A percentile compares a stretch with the other conserved stretches of the same genome.
These are phyloP conservation scores for Calonectris borealis DNA, from an alignment of 2,113 vertebrate species.

Conservation along the genomic window DNA sequence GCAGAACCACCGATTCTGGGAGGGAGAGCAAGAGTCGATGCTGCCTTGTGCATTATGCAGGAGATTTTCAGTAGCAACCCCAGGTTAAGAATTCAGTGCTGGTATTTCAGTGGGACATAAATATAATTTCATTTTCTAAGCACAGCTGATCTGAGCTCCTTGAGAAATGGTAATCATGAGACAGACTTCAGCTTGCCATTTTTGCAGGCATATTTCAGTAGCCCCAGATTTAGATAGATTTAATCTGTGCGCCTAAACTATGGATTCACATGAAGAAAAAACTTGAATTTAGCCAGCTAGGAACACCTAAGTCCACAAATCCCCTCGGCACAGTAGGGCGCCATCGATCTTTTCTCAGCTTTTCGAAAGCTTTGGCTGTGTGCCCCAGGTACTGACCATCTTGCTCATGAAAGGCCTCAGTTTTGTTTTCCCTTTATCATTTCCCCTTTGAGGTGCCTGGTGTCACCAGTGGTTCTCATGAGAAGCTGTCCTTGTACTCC, in stretches of 20 bases:
- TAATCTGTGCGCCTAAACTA: not conserved
- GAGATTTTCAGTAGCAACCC: not conserved
- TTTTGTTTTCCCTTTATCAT: not conserved
- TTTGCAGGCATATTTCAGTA: not conserved
- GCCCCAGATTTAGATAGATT: not conserved
- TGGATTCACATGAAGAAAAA: not conserved
- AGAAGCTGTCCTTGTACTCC: not conserved
- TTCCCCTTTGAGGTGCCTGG: not conserved
- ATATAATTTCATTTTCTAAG: not conserved
- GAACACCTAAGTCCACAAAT: not conserved
- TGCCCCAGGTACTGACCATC: not conserved
- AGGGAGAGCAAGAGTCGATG: not conserved
- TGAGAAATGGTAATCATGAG: not conserved
- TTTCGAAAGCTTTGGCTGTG: not conserved
- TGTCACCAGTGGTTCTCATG: not conserved
- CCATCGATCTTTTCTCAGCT: not conserved
- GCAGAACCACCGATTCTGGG: not conserved
- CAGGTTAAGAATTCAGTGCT: conserved; percentile 11
- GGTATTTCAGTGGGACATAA: conserved; percentile 10
- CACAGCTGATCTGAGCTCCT: not conserved
- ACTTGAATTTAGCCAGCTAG: not conserved
- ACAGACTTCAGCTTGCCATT: not conserved
- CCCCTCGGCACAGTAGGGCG: fast-evolving
- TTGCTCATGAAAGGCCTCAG: not conserved
- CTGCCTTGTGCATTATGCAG: not conserved